Evolutionary conservation across 2,113 vertebrate genomes (phyloP), one percentile per base, ranked within the genome.

Genomic region (Rhinoptilus africanus): DNA sequence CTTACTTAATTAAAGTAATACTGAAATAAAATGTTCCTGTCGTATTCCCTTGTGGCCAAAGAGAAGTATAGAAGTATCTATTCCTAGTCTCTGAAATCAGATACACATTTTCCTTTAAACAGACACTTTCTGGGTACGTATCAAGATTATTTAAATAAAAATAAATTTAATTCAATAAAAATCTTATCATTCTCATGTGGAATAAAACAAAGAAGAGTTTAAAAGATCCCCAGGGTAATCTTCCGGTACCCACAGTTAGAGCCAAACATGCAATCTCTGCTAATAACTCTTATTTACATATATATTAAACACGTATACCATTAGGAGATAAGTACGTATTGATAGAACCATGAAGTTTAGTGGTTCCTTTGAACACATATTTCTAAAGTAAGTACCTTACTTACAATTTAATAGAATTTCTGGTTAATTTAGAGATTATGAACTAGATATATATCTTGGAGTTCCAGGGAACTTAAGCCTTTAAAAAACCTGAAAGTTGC

Each of bases 201-300:
- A 73, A 91, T 96, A 96, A 95, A 96, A 85, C 85, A 97, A 91
- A 94, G 83, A 91, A 89, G 76, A 82, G 57, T 63, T 95, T 97
- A 85, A 90, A 57, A 83, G 85, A 86, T 82, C 72, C 94, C 62
- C 50, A 79, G 94, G 89, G 92, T 89, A 93, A 95, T 96, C 75
- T 94, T 57, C 77, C 56, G 48, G 75, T 80, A 85, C 24, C 66
- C 66, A 92, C 63, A 63, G 64, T 73, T 95, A 94, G 12, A 92
- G 81, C 79, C 85, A 97, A 92, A 95, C 89, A 92, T 56, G 41
- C 85, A 97, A 90, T 90, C 87, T 96, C 86, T 87, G 75, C 80
- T 96, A 97, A 96, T 97, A 96, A 87, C 91, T 96, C 81, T 72
- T 97, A 92, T 97, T 97, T 96, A 96, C 92, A 95, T 88, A 92